Conservation (phyloP, 1,140 invertebrate genomes). For the Trichogramma pretiosum region DNA sequence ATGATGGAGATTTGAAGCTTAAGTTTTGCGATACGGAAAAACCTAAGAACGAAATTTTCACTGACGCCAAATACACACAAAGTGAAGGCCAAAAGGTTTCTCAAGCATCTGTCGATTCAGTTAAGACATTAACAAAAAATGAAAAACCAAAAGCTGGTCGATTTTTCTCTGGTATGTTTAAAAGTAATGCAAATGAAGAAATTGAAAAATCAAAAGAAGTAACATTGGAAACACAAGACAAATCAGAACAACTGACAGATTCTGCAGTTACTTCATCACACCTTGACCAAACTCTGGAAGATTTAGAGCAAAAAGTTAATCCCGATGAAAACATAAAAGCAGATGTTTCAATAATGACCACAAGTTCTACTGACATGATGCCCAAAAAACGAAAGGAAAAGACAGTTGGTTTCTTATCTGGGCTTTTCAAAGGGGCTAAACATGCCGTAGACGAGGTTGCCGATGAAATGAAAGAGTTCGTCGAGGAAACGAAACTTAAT, state of each 20-base stretch:
- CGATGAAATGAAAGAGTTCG: neutral
- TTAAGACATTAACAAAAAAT: too few relatives aligned
- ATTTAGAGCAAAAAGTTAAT: neutral
- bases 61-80: too few relatives aligned
- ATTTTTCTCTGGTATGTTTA: neutral
- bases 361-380: slow-evolving; percentile 13
- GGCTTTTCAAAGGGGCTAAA: slow-evolving; percentile 14
- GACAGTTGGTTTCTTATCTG: slow-evolving; percentile 8
- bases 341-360: too few relatives aligned
- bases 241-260: neutral
- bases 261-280: too few relatives aligned
- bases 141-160: slow-evolving; percentile 4
- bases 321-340: neutral
- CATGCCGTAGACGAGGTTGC: slow-evolving; percentile 11
- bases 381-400: slow-evolving; percentile 11
- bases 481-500: slow-evolving; percentile 3
- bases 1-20: too few relatives aligned
- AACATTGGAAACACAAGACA: neutral
- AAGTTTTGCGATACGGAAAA: too few relatives aligned
- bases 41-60: too few relatives aligned
- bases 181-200: slow-evolving; percentile 5
- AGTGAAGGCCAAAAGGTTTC: too few relatives aligned
- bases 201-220: neutral
- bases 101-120: too few relatives aligned
- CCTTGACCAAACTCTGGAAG: neutral